These are phyloP conservation scores for Salmo trutta DNA, from an alignment of 2,797 vertebrate genomes.

Conservation along the genomic window DNA sequence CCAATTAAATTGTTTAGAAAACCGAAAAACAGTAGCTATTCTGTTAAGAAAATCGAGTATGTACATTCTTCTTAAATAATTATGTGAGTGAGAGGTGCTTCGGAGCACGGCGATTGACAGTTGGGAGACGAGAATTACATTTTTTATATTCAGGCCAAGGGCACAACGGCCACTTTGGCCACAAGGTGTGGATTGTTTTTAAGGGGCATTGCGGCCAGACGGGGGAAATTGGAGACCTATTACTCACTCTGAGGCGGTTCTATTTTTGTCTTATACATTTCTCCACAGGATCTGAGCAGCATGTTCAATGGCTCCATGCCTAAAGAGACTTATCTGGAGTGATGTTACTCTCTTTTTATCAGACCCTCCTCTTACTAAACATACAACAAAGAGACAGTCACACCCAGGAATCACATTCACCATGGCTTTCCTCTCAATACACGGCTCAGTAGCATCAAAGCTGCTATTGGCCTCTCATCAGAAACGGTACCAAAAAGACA, in stretches of 20 bases:
- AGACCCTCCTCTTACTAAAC: slow-evolving; percentile 22
- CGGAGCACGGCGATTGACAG: too few relatives aligned
- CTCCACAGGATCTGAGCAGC: not conserved
- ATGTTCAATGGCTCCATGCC: not conserved
- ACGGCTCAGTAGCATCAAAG: slow-evolving; percentile 49
- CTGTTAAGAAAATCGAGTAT: too few relatives aligned
- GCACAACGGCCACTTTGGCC: too few relatives aligned
- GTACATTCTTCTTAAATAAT: too few relatives aligned
- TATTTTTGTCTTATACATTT: not conserved
- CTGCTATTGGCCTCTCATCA: slow-evolving; percentile 35
- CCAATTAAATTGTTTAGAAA: too few relatives aligned
- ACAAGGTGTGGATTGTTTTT: too few relatives aligned
- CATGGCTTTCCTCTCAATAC: slow-evolving; percentile 47
- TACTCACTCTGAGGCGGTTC: not conserved
- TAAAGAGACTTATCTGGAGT: not conserved
- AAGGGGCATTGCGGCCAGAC: too few relatives aligned
- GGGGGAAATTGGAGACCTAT: too few relatives aligned
- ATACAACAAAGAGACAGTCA: slow-evolving; percentile 55
- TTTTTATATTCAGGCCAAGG: too few relatives aligned
- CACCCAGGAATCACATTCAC: slow-evolving; percentile 57
- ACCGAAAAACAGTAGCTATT: too few relatives aligned
- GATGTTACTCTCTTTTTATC: not conserved
- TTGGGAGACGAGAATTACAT: too few relatives aligned
- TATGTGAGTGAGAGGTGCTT: too few relatives aligned
- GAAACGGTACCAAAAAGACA: slow-evolving; percentile 16